Conservation (phyloP, 2,797 vertebrate genomes). For the Cichlasoma orientale region DNA sequence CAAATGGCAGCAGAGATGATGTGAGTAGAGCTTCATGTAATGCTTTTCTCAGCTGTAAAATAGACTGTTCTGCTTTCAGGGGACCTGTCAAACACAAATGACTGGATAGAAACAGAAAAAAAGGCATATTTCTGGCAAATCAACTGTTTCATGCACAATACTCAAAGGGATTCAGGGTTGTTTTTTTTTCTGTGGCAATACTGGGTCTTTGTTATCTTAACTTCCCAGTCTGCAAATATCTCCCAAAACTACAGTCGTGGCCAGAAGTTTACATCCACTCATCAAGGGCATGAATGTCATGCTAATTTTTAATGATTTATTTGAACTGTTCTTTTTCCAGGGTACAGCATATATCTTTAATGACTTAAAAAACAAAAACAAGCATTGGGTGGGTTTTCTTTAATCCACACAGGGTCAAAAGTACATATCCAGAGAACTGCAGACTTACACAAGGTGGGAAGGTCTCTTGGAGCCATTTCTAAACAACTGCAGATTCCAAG, state of each 20-base stretch:
- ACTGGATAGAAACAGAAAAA: background rate
- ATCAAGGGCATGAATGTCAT: background rate
- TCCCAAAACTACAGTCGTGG: background rate
- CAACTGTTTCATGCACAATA: background rate
- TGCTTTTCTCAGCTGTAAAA: conserved; percentile 21
- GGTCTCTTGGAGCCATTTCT: too few species aligned
- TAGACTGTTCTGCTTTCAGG: background rate
- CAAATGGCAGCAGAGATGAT: background rate
- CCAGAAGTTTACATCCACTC: background rate
- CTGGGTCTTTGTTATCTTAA: background rate
- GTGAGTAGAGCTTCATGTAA: background rate
- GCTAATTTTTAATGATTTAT: background rate
- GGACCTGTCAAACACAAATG: background rate
- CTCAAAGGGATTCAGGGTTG: too few species aligned
- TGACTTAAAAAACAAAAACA: background rate
- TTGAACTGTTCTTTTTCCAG: background rate
- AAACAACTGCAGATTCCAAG: too few species aligned
- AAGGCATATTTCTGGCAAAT: conserved; percentile 7
- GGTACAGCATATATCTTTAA: background rate
- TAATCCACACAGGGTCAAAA: background rate
- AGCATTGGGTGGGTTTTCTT: background rate
- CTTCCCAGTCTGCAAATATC: background rate
- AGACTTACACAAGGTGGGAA: too few species aligned
- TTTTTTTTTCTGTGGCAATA: too few species aligned
- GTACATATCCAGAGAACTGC: background rate